Evolutionary conservation across 2,797 vertebrate species (phyloP).

Genomic region (Xiphorhynchus erythropygius): DNA sequence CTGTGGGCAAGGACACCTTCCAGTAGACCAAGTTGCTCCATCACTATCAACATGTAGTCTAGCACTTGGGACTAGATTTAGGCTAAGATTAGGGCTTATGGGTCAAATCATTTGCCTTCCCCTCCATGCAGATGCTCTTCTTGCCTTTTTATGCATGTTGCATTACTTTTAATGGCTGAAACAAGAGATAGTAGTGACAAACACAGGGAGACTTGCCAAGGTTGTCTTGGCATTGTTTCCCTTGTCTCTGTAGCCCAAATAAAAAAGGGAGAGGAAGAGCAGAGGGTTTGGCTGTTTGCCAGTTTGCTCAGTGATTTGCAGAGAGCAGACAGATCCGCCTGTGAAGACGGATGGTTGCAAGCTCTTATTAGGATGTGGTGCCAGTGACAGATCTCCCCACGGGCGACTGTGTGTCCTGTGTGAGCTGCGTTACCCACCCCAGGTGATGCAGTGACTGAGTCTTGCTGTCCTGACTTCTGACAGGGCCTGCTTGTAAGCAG

Average conservation of each 20-base stretch:
- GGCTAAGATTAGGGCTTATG: not conserved
- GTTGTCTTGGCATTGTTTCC: not conserved
- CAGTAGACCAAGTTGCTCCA: not conserved
- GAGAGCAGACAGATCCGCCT: not conserved
- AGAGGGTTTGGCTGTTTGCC: not conserved
- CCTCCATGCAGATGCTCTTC: not conserved
- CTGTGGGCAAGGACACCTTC: not conserved
- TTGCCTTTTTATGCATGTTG: accelerated
- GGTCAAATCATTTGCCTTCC: not conserved
- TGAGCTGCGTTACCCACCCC: not conserved
- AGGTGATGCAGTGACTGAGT: not conserved
- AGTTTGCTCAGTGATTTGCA: not conserved
- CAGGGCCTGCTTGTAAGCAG: not conserved
- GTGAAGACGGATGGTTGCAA: not conserved
- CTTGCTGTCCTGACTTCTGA: not conserved
- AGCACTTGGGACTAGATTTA: not conserved
- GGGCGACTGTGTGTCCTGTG: accelerated
- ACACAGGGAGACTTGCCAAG: not conserved
- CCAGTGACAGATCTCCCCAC: not conserved
- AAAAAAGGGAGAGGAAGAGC: not conserved
- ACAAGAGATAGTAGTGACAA: not conserved
- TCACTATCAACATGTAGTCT: accelerated
- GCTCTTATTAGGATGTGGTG: not conserved
- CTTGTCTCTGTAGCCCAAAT: not conserved
- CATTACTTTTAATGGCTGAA: not conserved